A percentile compares a stretch with the other conserved stretches of the same genome.
phyloP scores from a whole-genome alignment of 2,888 invertebrate genomes.

The Amphipoea lucens region DNA sequence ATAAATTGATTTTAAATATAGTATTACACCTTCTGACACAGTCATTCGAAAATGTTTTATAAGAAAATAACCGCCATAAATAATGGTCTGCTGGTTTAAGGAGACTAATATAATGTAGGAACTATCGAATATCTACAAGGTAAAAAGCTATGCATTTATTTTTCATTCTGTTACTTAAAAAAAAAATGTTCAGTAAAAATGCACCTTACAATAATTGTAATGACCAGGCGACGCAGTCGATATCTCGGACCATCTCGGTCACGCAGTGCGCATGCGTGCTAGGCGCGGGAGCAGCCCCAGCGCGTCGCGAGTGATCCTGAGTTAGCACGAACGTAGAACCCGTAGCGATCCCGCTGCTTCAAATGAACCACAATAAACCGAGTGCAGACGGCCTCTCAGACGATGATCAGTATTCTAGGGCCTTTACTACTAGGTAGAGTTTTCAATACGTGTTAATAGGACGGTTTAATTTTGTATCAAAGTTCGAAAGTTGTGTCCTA shows the following conservation, averaged over 20 bases:
- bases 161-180: too few relatives aligned
- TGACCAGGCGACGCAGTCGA: too few relatives aligned
- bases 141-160: neutral
- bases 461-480: constrained; percentile 45
- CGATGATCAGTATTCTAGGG: neutral
- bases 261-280: neutral
- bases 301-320: neutral
- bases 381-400: neutral
- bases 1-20: neutral
- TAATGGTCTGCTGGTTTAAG: neutral
- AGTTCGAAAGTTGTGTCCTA: constrained; percentile 3
- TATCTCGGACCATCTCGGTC: too few relatives aligned
- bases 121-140: neutral
- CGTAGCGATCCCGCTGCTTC: neutral
- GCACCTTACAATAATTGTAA: neutral
- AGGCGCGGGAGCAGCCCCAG: neutral
- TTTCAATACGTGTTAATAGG: constrained; percentile 15
- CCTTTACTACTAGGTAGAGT: neutral
- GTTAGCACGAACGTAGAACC: neutral
- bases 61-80: neutral
- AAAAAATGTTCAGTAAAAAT: neutral
- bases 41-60: neutral
- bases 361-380: neutral
- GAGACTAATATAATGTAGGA: neutral
- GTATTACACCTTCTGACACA: neutral